phyloP scores from a whole-genome alignment of 2,797 vertebrate species.

The Paramormyrops hopkinsi region DNA sequence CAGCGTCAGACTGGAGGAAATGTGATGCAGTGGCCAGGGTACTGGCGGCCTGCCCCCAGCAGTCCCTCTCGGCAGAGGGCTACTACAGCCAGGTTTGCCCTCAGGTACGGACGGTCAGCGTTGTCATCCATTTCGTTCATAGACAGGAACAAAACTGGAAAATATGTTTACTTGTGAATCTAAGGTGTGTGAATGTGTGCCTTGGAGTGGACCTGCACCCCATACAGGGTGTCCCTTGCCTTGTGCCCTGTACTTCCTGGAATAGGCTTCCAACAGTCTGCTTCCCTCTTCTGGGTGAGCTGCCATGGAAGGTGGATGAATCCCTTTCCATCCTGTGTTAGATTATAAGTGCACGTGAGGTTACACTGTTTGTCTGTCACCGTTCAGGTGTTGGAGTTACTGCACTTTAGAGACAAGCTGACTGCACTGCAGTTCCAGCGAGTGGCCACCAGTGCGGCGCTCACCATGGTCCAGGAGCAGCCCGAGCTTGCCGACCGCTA shows the following conservation, averaged over 20 bases:
- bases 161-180: background rate
- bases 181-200: background rate
- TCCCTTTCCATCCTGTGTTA: background rate
- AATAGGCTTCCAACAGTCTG: background rate
- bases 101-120: constrained; percentile 63
- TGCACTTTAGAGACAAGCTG: constrained; percentile 76
- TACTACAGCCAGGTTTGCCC: constrained; percentile 82
- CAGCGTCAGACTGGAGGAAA: constrained; percentile 81
- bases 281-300: background rate
- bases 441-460: constrained; percentile 70
- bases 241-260: background rate
- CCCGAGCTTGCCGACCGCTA: constrained; percentile 63
- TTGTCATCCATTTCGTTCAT: background rate
- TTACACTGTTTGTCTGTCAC: background rate
- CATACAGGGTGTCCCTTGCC: background rate
- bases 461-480: constrained; percentile 65
- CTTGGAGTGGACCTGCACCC: background rate
- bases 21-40: constrained; percentile 81
- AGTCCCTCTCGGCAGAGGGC: constrained; percentile 69
- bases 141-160: background rate
- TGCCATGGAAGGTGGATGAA: background rate
- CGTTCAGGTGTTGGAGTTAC: constrained; percentile 75
- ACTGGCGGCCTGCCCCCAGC: constrained; percentile 81
- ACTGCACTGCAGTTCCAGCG: constrained; percentile 76
- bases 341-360: background rate